These are phyloP conservation scores for Torymus texanus DNA, from an alignment of 2,888 invertebrate genomes.

Conservation along the genomic window DNA sequence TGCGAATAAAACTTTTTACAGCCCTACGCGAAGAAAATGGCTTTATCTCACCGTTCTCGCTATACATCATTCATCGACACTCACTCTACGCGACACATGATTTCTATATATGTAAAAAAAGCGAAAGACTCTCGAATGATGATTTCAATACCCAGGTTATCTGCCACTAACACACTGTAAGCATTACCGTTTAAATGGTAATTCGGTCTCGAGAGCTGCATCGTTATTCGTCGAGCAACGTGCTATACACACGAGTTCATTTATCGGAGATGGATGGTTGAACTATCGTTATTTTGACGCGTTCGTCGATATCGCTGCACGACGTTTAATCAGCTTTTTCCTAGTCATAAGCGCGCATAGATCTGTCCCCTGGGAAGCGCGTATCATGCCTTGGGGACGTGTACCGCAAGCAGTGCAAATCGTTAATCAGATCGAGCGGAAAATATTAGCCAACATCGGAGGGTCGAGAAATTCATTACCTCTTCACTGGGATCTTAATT, in stretches of 20 bases:
- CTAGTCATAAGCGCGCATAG: too few species aligned
- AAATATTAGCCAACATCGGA: conserved; percentile 17
- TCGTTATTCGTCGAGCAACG: conserved; percentile 6
- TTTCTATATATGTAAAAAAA: conserved; percentile 27
- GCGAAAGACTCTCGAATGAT: neutral
- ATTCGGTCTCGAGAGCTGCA: neutral
- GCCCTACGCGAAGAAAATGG: neutral
- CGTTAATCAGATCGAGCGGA: conserved; percentile 1
- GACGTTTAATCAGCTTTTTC: too few species aligned
- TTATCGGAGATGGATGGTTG: neutral
- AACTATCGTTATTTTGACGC: too few species aligned
- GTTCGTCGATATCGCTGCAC: too few species aligned
- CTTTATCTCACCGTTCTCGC: neutral
- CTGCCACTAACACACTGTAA: neutral
- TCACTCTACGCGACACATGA: neutral
- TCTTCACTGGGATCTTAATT: conserved; percentile 27
- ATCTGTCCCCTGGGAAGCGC: too few species aligned
- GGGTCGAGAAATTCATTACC: conserved; percentile 12
- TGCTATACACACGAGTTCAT: neutral
- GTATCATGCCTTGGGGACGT: neutral
- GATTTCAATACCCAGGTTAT: conserved; percentile 2
- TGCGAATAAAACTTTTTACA: conserved; percentile 35
- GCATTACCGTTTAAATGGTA: conserved; percentile 20
- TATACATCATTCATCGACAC: conserved; percentile 7
- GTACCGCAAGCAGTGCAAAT: conserved; percentile 1